phyloP scores from a whole-genome alignment of 2,797 vertebrate genomes.

The Acanthornis magna region DNA sequence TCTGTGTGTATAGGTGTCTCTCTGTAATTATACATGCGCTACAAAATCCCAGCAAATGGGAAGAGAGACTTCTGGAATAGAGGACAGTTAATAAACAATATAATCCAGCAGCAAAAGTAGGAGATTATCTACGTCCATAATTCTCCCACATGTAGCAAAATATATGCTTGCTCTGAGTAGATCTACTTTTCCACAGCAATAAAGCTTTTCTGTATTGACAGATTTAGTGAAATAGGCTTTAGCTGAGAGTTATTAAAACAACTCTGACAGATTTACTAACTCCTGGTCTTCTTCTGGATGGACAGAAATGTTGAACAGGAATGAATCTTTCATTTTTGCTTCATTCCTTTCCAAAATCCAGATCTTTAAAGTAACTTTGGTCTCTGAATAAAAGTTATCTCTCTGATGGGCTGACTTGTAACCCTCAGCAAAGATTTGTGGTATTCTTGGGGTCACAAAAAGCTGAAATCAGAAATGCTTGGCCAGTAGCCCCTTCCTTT shows the following conservation, averaged over 20 bases:
- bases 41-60: neutral
- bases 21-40: neutral
- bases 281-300: neutral
- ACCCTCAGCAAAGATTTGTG: neutral
- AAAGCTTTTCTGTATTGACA: conserved; percentile 47
- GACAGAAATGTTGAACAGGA: conserved; percentile 11
- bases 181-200: conserved; percentile 36
- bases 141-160: neutral
- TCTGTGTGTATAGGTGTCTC: neutral
- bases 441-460: neutral
- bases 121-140: neutral
- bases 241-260: conserved; percentile 53
- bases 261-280: conserved; percentile 60
- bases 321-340: conserved; percentile 17
- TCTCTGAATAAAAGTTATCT: neutral
- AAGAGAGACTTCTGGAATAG: neutral
- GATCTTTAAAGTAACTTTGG: neutral
- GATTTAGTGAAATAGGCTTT: conserved; percentile 61
- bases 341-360: neutral
- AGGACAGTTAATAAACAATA: neutral
- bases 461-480: neutral
- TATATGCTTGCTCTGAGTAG: neutral
- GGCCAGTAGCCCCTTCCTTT: neutral
- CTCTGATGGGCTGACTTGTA: neutral
- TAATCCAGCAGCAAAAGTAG: neutral